Base-by-base conservation (phyloP, 2,797 vertebrate genomes). In the Amphiprion clarkii region DNA sequence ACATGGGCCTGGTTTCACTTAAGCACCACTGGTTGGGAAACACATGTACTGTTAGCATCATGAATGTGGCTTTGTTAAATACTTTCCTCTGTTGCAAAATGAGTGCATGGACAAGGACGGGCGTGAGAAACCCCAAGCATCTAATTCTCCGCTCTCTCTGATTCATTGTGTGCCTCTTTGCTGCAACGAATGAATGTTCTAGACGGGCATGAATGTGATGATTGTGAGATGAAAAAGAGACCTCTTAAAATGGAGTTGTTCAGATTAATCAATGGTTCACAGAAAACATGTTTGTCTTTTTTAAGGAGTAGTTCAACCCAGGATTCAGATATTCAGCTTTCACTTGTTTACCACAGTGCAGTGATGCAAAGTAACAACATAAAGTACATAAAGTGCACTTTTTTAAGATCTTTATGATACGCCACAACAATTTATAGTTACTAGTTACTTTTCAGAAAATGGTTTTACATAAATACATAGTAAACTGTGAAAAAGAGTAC, bases 31-130 rank as follows among this genome's bases (percentile, higher is more conserved):
- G 81, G 73, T 90, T 90, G 87, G 74, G 88, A 64, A 90, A 92
- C 89, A 91, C 81, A 90, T 86, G 83, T 81, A 76, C 83, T 82
- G 82, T 75, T 78, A 62, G 75, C 86, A 74, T 84, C 86, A 82
- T 92, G 84, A 92, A 92, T 87, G 89, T 74, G 82, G 61, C 87
- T 92, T 93, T 93, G 90, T 89, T 88, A 74, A 79, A 61, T 79
- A 48, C 64, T 80, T 70, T 78, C 60, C 70, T 84, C 65, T 74
- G 58, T 78, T 85, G 66, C 82, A 83, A 89, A 85, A 84, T 42
- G 54, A 80, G 56, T 71, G 49, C 23, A 52, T n/a, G 52, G 76
- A 78, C 64, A 71, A 42, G 48, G 79, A 86, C 51, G 71, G 84
- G 81, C 46, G 27, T 73, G 75, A 87, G 78, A 86, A 87, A 62